Evolutionary conservation across 1,140 invertebrate species (phyloP).

Genomic region (Ladona fulva): DNA sequence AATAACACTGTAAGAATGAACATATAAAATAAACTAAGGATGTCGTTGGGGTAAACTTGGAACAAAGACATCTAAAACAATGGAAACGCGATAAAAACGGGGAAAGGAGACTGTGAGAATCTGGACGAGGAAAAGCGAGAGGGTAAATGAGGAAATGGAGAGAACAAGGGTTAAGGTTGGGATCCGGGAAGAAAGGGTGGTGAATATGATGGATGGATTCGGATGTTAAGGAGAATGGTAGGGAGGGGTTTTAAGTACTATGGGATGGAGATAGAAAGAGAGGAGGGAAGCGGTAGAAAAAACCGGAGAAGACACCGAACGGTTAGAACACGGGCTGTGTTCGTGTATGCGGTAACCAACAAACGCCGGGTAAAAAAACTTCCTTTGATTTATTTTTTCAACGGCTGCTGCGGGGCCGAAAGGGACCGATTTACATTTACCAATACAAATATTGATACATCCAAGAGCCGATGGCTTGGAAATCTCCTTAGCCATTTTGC

Average conservation of each 20-base stretch:
- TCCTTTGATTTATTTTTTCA: constrained; percentile 4
- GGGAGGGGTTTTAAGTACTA: too few relatives aligned
- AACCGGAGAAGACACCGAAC: not conserved
- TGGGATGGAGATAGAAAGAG: not conserved
- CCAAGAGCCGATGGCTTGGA: not conserved
- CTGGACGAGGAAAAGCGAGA: not conserved
- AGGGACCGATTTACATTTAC: not conserved
- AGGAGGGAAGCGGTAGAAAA: not conserved
- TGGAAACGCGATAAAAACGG: not conserved
- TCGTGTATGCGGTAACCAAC: too few relatives aligned
- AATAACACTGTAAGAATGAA: too few relatives aligned
- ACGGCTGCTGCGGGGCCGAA: not conserved
- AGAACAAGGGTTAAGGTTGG: not conserved
- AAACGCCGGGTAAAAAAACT: not conserved
- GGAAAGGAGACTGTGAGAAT: not conserved
- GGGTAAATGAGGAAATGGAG: not conserved
- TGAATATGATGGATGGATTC: not conserved
- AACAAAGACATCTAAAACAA: not conserved
- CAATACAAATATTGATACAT: constrained; percentile 7
- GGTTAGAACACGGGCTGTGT: too few relatives aligned
- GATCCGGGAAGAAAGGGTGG: not conserved
- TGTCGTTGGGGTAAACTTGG: not conserved
- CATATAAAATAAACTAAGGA: too few relatives aligned
- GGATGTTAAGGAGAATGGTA: not conserved
- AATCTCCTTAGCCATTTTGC: not conserved